Evolutionary conservation across 2,888 invertebrate genomes (phyloP), one percentile per base, ranked within the genome.

Genomic region (Lochmaea capreae): DNA sequence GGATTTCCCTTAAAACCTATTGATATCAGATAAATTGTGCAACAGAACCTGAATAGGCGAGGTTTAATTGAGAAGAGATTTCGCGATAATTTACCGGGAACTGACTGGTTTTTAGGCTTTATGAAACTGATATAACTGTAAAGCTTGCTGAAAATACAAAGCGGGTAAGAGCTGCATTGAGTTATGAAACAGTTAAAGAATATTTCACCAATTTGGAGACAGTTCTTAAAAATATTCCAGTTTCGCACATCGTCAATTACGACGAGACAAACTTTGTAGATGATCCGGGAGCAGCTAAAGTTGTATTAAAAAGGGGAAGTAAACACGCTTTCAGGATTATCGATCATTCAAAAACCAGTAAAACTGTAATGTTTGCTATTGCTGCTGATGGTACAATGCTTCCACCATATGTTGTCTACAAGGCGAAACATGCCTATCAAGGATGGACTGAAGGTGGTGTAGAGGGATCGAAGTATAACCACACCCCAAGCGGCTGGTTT

Each of bases 371-470:
- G 33, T 33, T 33, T 33, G 33, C 33, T 33, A 33, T 33, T 33
- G 33, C 33, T 33, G 33, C 33, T 33, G 5, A 33, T 33, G 33
- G 33, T 33, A 33, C 33, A 33, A 33, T 33, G 33, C 33, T 33
- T 33, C 33, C 33, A 33, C 33, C 33, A 33, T 33, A 33, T 33
- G 33, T 33, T 33, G 33, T 33, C 33, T 33, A 33, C 33, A 33
- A 33, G 33, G 33, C 33, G 33, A 33, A 49, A 49, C 14, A 49
- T 49, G 12, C 49, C 14, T 49, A 49, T 9, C 14, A 2, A 14
- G 49, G 49, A 49, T 49, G 49, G 49, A 49, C n/a, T n/a, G 49
- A 49, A 49, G 49, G 49, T 12, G 49, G 49, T 49, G n/a, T 49
- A 49, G 49, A 49, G n/a, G 49, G 49, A n/a, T 12, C 49, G 14